These are phyloP conservation scores for Teleogryllus oceanicus DNA, from an alignment of 2,888 invertebrate species.

Conservation along the genomic window DNA sequence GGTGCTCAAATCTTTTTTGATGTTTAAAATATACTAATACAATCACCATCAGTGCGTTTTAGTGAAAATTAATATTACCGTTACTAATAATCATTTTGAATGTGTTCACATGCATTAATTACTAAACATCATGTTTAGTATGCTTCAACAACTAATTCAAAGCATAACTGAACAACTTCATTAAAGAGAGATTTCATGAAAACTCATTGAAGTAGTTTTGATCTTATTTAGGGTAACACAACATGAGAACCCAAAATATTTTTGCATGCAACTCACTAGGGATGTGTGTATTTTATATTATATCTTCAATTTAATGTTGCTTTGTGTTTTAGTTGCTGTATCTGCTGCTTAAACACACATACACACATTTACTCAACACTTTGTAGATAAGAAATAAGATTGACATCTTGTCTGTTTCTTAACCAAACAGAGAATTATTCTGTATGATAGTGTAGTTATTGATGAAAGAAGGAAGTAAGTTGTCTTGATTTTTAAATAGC, in stretches of 20 bases:
- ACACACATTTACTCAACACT: conserved; percentile 22
- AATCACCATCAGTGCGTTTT: background rate
- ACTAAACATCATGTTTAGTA: background rate
- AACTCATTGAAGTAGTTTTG: background rate
- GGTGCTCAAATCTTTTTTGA: conserved; percentile 3
- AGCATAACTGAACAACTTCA: background rate
- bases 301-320: background rate
- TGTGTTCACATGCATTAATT: background rate
- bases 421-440: background rate
- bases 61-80: background rate
- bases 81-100: conserved; percentile 18
- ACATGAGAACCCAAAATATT: background rate
- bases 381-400: background rate
- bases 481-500: background rate
- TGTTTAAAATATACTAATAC: background rate
- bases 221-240: background rate
- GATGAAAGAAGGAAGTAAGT: conserved; percentile 25
- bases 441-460: background rate
- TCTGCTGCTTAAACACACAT: conserved; percentile 21
- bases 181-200: background rate
- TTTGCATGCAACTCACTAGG: background rate
- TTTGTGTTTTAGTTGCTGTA: conserved; percentile 12
- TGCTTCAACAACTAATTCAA: conserved; percentile 10
- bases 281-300: background rate
- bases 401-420: background rate